Conservation (phyloP, 2,113 vertebrate genomes). For the Gymnobelideus leadbeateri region DNA sequence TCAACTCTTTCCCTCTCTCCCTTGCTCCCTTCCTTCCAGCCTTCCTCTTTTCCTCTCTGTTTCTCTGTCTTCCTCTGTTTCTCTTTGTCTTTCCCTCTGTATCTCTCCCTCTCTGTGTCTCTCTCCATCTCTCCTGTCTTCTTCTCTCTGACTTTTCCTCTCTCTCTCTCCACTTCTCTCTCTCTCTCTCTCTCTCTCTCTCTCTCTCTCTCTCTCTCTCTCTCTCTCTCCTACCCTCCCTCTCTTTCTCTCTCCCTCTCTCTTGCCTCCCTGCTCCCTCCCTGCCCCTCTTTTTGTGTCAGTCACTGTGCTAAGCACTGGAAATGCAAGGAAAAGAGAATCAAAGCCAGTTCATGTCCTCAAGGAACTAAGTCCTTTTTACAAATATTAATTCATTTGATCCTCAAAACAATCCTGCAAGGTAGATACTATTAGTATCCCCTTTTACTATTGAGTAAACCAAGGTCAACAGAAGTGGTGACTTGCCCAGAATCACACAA, state of each 20-base stretch:
- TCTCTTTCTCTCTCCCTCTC: background rate
- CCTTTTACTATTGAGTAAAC: no score
- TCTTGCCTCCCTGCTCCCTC: background rate
- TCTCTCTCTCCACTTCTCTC: rapidly evolving
- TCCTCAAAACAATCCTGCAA: background rate
- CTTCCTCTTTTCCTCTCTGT: no score
- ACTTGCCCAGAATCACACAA: no score
- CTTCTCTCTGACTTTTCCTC: background rate
- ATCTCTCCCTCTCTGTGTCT: rapidly evolving
- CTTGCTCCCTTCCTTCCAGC: background rate
- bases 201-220: rapidly evolving
- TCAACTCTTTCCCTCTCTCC: background rate
- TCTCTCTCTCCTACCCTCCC: no score
- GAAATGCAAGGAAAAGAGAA: background rate
- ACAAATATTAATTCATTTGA: background rate
- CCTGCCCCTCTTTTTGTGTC: background rate
- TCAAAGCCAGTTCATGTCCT: background rate
- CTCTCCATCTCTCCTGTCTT: no score
- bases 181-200: background rate
- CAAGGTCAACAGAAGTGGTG: no score
- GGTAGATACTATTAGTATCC: background rate
- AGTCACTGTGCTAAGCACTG: background rate
- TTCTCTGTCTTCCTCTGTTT: background rate
- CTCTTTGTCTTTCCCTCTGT: background rate
- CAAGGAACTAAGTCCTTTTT: background rate